Evolutionary conservation across 2,888 invertebrate species (phyloP).

Genomic region (Atrina japonica): DNA sequence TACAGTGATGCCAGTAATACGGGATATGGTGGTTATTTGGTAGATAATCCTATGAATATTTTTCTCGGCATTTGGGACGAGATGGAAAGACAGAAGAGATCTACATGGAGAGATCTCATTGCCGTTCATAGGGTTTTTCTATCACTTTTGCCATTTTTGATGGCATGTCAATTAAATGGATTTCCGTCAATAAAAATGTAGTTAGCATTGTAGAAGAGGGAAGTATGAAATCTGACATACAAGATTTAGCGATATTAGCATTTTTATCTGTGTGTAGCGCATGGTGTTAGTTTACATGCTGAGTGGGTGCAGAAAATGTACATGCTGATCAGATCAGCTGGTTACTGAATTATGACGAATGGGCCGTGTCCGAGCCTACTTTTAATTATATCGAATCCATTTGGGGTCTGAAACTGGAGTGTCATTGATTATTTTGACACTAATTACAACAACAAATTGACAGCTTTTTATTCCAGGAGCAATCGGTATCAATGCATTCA

Average conservation of each 20-base stretch:
- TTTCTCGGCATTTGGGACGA: constrained; percentile 44
- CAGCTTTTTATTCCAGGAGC: constrained; percentile 42
- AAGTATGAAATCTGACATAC: constrained; percentile 43
- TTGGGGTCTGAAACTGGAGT: constrained; percentile 39
- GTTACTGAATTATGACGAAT: constrained; percentile 32
- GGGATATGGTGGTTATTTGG: constrained; percentile 43
- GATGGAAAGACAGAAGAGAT: constrained; percentile 37
- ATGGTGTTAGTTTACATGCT: constrained; percentile 27
- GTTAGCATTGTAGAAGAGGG: constrained; percentile 39
- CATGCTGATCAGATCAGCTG: constrained; percentile 38
- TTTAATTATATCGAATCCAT: constrained; percentile 13
- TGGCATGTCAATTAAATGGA: constrained; percentile 44
- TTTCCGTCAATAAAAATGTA: constrained; percentile 44
- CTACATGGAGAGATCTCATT: constrained; percentile 47
- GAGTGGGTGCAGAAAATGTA: constrained; percentile 39
- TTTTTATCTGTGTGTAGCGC: constrained; percentile 25
- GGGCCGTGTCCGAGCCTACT: constrained; percentile 17
- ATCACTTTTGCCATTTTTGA: constrained; percentile 36
- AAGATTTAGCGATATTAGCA: constrained; percentile 32
- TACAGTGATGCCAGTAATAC: constrained; percentile 41
- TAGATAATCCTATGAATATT: constrained; percentile 27
- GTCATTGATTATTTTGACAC: constrained; percentile 49
- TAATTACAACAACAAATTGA: constrained; percentile 39
- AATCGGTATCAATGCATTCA: constrained; percentile 25
- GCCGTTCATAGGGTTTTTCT: constrained; percentile 37